Percentiles rank a stretch among this genome's conserved stretches.
Evolutionary conservation across 2,797 vertebrate genomes (phyloP).

Genomic region (Catamblyrhynchus diadema): DNA sequence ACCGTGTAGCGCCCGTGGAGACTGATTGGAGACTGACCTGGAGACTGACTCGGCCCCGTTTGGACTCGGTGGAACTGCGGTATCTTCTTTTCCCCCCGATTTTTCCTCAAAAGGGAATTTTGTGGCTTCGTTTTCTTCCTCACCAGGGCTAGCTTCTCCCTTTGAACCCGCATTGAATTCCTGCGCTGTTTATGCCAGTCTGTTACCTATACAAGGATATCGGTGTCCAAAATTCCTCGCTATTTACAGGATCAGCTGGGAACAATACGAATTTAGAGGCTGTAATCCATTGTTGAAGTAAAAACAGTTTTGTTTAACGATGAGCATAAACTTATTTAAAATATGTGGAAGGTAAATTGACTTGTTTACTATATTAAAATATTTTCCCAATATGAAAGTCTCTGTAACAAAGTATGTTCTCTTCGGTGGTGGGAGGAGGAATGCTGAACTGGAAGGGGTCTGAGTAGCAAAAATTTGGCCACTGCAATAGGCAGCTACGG

Average conservation of each 20-base stretch:
- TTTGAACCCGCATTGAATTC: conserved; percentile 12
- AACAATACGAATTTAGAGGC: conserved; percentile 14
- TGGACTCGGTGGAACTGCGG: neutral
- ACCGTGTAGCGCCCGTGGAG: neutral
- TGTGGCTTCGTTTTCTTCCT: conserved; percentile 5
- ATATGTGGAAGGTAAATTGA: conserved; percentile 42
- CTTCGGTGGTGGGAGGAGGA: neutral
- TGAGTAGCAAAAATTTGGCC: neutral
- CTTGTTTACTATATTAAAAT: conserved; percentile 69
- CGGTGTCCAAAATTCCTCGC: neutral
- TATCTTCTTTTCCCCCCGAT: neutral
- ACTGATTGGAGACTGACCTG: neutral
- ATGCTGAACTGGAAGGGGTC: neutral
- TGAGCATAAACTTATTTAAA: conserved; percentile 61
- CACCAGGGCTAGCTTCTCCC: conserved; percentile 27
- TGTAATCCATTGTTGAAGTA: conserved; percentile 35
- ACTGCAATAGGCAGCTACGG: neutral
- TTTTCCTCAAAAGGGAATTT: conserved; percentile 17
- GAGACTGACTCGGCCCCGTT: neutral
- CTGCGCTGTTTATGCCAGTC: neutral
- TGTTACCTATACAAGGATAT: conserved; percentile 19
- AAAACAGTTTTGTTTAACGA: conserved; percentile 37
- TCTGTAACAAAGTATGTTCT: conserved; percentile 41
- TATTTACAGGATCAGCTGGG: conserved; percentile 42
- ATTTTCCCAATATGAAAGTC: conserved; percentile 61